Evolutionary conservation across 2,113 vertebrate species (phyloP).

Genomic region (Entosphenus tridentatus): DNA sequence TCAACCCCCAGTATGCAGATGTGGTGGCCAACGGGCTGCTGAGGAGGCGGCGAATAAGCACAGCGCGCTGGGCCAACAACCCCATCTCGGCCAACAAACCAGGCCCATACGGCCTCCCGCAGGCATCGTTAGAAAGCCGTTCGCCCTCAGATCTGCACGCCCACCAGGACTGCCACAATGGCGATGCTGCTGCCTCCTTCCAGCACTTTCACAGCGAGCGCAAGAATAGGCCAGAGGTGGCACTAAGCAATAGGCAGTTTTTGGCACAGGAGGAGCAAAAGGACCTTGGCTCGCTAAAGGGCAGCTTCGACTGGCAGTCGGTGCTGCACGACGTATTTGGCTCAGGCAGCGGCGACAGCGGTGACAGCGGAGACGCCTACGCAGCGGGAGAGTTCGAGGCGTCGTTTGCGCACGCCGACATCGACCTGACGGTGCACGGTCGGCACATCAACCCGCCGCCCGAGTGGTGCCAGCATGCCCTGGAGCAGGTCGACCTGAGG

Average conservation of each 20-base stretch:
- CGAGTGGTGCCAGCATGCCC: not conserved
- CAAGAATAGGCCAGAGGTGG: constrained; percentile 17
- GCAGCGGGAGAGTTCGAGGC: constrained; percentile 23
- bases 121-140: constrained; percentile 4
- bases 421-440: constrained; percentile 23
- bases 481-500: not conserved
- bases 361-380: constrained; percentile 45
- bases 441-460: constrained; percentile 13
- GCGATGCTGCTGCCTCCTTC: constrained; percentile 9
- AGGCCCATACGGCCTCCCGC: constrained; percentile 5
- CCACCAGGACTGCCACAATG: not conserved
- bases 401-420: constrained; percentile 27
- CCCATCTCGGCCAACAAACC: too few species aligned
- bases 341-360: constrained; percentile 26
- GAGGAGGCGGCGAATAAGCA: constrained; percentile 33
- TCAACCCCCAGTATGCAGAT: constrained; percentile 41
- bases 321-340: constrained; percentile 34
- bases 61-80: constrained; percentile 20
- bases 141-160: not conserved
- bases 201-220: constrained; percentile 23
- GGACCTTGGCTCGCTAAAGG: constrained; percentile 22
- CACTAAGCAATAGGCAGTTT: constrained; percentile 21
- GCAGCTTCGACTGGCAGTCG: constrained; percentile 31
- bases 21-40: constrained; percentile 45
- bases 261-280: constrained; percentile 23